Conservation (phyloP, 1,140 invertebrate genomes). For the Centruroides vittatus region DNA sequence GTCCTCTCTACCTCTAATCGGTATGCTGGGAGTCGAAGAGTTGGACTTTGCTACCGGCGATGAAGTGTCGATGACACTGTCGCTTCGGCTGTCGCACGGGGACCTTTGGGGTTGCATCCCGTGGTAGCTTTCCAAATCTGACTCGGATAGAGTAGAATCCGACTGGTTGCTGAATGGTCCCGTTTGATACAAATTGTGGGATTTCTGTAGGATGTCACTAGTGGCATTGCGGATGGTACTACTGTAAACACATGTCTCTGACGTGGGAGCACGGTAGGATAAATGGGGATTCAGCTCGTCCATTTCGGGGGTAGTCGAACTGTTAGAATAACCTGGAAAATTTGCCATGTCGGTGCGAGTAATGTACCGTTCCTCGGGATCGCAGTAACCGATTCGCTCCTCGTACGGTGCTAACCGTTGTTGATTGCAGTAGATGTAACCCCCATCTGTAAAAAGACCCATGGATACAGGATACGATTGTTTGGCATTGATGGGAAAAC, state of each 20-base stretch:
- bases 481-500: no score
- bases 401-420: background rate
- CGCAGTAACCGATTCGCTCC: background rate
- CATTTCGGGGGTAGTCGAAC: background rate
- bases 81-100: background rate
- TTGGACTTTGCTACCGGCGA: background rate
- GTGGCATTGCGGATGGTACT: conserved; percentile 19
- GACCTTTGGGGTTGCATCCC: background rate
- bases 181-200: background rate
- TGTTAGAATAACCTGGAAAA: conserved; percentile 1
- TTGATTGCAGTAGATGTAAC: background rate
- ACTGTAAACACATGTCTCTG: conserved; percentile 11
- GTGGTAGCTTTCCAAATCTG: conserved; percentile 12
- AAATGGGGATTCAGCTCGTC: conserved; percentile 13
- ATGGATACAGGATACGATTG: no score
- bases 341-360: background rate
- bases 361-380: background rate
- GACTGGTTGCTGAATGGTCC: conserved; percentile 17
- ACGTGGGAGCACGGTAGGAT: conserved; percentile 17
- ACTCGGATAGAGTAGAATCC: conserved; percentile 15
- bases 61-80: background rate
- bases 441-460: background rate
- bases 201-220: conserved; percentile 22
- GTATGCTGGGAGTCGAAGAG: background rate
- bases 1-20: background rate